A percentile compares a stretch with the other conserved stretches of the same genome.
phyloP scores from a whole-genome alignment of 2,797 vertebrate species.

The Cuniculus paca region DNA sequence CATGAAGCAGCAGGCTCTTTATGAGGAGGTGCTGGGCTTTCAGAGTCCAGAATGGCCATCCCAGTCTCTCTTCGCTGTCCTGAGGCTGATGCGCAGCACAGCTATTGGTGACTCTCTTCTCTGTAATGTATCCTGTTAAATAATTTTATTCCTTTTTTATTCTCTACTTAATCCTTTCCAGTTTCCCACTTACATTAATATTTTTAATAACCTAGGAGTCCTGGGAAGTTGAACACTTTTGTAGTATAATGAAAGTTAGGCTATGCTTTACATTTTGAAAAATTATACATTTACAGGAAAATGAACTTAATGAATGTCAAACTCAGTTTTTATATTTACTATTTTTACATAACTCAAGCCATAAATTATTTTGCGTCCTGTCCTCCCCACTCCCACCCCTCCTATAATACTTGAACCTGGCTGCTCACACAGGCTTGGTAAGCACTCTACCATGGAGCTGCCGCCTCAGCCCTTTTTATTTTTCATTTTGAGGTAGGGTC shows the following conservation, averaged over 20 bases:
- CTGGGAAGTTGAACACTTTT: constrained; percentile 20
- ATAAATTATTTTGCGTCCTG: constrained; percentile 3
- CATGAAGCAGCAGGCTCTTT: neutral
- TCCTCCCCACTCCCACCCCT: neutral
- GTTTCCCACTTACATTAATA: constrained; percentile 23
- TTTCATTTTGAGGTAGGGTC: neutral
- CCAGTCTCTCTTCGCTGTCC: neutral
- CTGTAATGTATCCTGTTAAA: neutral
- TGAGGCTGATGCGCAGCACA: neutral
- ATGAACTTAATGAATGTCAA: constrained; percentile 42
- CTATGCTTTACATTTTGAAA: neutral
- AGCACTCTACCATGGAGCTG: neutral
- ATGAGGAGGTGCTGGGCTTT: neutral
- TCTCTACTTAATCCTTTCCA: neutral
- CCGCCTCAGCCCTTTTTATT: no score
- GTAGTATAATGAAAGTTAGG: constrained; percentile 53
- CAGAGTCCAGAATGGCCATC: neutral
- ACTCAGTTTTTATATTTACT: constrained; percentile 36
- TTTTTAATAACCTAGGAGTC: constrained; percentile 38
- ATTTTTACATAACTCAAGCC: constrained; percentile 45
- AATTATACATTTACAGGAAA: constrained; percentile 56
- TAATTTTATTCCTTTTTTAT: constrained; percentile 38
- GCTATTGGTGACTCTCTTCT: neutral
- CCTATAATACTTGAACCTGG: neutral
- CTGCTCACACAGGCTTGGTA: neutral